Base-by-base conservation (phyloP, 1,140 invertebrate genomes). In the Branchinecta lynchi region DNA sequence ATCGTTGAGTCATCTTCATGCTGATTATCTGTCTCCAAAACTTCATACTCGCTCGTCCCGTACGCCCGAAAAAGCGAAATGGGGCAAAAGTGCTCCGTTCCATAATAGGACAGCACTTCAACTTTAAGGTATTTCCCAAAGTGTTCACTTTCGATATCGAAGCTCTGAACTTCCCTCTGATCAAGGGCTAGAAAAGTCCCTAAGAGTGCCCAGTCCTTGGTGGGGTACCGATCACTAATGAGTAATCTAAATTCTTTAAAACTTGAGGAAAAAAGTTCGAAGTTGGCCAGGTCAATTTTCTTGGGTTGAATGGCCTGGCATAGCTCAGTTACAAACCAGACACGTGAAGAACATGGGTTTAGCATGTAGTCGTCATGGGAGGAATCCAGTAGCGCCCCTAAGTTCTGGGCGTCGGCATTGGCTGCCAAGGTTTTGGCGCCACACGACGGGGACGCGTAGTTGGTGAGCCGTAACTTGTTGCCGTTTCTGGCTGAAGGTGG, bases 311-410 rank as follows among this genome's bases (percentile, higher is more conserved):
- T 90, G 3, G 93, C 89, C 77, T 99, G 96, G 78, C 97, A 99
- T 0, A 99, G 83, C 80, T 99, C 96, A 3, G 98, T 88, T 20
- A 98, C 86, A 78, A 99, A 95, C 93, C 95, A 96, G 69, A 93
- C 89, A 72, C 80, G 79, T 51, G 81, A 79, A 73, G 82, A 80
- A 78, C 96, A 99, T 7, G 92, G 90, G 78, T 96, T 99, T 32
- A 98, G 82, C 87, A 98, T 93, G 75, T 99, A 99, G 77, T 99
- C 96, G 78, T 99, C 97, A 71, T 86, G 84, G 45, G 88, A 90
- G 1, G 88, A 86, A 66, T 89, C 93, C 9, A 99, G 79, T 44
- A 99, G 86, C 43, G 87, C 87, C 73, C 85, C 85, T 7, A 90
- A 83, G 73, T 93, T 91, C 71, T 87, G 85, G 0, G 94, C 87